Conservation (phyloP, 1,140 invertebrate genomes). For the Pseudomyrmex cubaensis region DNA sequence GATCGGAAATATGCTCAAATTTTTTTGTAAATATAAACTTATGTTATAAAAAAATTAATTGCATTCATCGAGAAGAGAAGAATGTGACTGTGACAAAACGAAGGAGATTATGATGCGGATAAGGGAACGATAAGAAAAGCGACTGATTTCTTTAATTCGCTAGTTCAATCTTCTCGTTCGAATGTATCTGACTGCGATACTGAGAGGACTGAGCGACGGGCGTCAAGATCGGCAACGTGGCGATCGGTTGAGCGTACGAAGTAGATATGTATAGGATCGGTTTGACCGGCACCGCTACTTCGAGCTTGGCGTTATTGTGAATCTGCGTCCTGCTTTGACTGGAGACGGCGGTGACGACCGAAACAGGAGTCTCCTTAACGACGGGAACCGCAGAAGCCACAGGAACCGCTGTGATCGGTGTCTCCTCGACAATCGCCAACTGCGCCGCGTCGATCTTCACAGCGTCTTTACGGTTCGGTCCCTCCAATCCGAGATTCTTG, state of each 20-base stretch:
- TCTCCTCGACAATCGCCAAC: neutral
- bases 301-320: conserved; percentile 33
- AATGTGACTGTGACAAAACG: neutral
- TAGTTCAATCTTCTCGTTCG: neutral
- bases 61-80: neutral
- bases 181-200: conserved; percentile 42
- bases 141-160: conserved; percentile 1
- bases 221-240: neutral
- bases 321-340: conserved; percentile 56
- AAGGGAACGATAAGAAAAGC: neutral
- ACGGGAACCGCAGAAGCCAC: neutral
- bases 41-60: neutral
- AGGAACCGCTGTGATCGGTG: neutral
- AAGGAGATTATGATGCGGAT: no score
- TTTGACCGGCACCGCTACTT: neutral
- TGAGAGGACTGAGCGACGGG: conserved; percentile 38
- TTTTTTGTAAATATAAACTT: neutral
- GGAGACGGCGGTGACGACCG: conserved; percentile 40
- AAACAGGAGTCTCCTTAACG: neutral
- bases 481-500: conserved; percentile 60
- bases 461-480: conserved; percentile 30
- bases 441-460: conserved; percentile 55
- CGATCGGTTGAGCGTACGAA: conserved; percentile 20
- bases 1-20: neutral
- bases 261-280: conserved; percentile 4